These are phyloP conservation scores for Lithosia quadra DNA, from an alignment of 2,888 invertebrate species.

Conservation along the genomic window DNA sequence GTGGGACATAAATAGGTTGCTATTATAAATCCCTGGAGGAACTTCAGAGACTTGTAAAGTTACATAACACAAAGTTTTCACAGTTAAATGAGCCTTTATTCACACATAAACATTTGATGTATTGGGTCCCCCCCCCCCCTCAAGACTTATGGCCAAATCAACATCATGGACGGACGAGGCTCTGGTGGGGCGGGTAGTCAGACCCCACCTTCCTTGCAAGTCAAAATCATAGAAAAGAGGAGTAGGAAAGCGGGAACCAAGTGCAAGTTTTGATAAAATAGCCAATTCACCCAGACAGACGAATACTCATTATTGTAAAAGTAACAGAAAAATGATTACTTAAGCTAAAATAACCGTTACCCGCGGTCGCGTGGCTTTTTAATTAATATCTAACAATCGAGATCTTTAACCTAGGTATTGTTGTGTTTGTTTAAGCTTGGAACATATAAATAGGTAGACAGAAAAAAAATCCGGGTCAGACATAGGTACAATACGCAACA, in stretches of 20 bases:
- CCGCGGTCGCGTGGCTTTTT: conserved; percentile 1
- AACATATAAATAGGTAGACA: neutral
- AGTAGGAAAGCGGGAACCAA: neutral
- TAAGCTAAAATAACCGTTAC: neutral
- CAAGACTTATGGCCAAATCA: no score
- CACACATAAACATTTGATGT: no score
- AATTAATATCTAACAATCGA: neutral
- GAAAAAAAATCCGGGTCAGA: neutral
- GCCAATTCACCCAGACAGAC: neutral
- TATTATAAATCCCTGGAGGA: no score
- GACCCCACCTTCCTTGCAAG: no score
- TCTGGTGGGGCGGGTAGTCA: no score
- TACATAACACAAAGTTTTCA: no score
- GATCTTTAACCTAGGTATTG: neutral
- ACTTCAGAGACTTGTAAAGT: no score
- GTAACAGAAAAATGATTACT: no score
- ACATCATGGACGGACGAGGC: neutral
- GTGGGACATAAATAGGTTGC: no score
- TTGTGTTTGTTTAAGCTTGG: neutral
- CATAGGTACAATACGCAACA: neutral
- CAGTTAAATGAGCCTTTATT: no score
- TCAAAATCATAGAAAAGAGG: neutral
- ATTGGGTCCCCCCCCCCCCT: no score
- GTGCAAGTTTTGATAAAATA: neutral
- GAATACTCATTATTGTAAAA: neutral